A percentile compares a stretch with the other conserved stretches of the same genome.
phyloP scores from a whole-genome alignment of 2,797 vertebrate genomes.

The Taeniopygia guttata region DNA sequence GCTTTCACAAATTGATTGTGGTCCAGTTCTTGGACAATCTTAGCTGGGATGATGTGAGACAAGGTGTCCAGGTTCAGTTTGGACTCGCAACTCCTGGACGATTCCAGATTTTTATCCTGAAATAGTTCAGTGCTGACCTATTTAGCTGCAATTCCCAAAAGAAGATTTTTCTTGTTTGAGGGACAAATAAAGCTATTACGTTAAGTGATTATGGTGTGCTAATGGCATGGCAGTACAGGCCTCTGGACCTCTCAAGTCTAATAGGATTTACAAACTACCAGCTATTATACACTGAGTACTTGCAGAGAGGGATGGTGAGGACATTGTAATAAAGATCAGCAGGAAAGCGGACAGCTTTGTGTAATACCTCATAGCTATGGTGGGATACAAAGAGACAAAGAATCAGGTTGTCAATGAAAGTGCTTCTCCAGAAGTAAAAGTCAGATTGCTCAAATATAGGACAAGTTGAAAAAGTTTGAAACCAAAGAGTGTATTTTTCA shows the following conservation, averaged over 20 bases:
- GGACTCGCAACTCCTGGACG: accelerated
- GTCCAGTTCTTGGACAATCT: not conserved
- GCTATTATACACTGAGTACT: not conserved
- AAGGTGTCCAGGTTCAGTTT: not conserved
- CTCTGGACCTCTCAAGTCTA: not conserved
- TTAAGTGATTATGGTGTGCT: not conserved
- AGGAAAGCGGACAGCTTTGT: not conserved
- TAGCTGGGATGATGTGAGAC: not conserved
- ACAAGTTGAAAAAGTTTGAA: not conserved
- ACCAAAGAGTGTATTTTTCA: not conserved
- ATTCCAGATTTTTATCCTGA: not conserved
- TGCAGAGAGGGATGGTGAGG: not conserved
- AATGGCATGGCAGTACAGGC: not conserved
- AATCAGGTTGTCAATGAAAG: not conserved
- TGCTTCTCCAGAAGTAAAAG: not conserved
- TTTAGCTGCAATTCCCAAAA: not conserved
- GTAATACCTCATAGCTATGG: accelerated
- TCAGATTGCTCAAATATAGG: not conserved
- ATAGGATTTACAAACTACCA: not conserved
- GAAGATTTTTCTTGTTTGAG: not conserved
- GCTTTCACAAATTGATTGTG: not conserved
- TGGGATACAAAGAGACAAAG: not conserved
- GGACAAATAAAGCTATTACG: not conserved
- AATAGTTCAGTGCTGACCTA: not conserved
- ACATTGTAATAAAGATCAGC: not conserved